Evolutionary conservation across 2,113 vertebrate genomes (phyloP).

Genomic region (Chunga burmeisteri): DNA sequence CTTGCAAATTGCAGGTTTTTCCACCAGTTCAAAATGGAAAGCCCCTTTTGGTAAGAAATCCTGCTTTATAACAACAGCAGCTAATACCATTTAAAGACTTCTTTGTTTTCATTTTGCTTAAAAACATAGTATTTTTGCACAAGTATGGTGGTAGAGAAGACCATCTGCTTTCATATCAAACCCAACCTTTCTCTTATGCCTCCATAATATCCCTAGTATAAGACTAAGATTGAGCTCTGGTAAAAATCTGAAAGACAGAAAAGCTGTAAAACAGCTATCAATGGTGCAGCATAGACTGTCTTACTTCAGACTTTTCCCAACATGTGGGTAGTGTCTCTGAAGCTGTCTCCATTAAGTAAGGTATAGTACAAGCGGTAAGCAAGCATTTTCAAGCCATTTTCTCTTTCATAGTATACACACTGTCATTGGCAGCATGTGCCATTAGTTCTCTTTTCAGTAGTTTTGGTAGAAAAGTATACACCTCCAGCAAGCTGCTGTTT

Average conservation of each 20-base stretch:
- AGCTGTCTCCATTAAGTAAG: neutral
- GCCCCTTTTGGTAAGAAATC: neutral
- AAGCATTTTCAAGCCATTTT: neutral
- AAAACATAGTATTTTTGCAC: neutral
- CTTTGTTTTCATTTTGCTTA: neutral
- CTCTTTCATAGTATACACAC: neutral
- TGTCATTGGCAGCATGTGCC: neutral
- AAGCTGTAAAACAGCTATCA: neutral
- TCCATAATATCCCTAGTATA: neutral
- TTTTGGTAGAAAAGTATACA: neutral
- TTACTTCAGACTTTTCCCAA: neutral
- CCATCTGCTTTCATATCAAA: neutral
- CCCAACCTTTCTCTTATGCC: neutral
- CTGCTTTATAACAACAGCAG: neutral
- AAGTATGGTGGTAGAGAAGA: neutral
- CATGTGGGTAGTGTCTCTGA: neutral
- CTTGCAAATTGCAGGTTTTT: neutral
- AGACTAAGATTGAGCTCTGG: neutral
- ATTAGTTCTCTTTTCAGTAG: fast-evolving
- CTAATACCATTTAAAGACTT: neutral
- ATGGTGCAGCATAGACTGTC: neutral
- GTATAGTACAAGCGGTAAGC: neutral
- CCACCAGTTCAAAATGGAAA: neutral
- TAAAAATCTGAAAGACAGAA: neutral
- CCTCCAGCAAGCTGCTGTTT: neutral